Evolutionary conservation across 2,888 invertebrate species (phyloP), one percentile per base, ranked within the genome.

Genomic region (Mystacides longicornis): DNA sequence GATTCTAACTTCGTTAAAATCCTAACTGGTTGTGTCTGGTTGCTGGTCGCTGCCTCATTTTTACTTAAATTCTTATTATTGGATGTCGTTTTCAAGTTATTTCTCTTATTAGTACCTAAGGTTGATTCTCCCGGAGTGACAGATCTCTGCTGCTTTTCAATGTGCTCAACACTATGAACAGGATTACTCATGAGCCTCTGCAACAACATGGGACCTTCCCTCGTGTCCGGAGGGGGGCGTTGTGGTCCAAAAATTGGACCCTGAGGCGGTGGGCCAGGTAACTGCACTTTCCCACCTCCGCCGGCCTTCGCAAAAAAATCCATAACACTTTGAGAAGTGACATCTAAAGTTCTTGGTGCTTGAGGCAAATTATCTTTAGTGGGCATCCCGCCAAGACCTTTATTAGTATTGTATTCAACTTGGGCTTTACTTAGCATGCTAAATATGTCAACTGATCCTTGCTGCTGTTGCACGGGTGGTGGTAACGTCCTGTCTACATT

Each of bases 381-480:
- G 9, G 45, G 19, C 37, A 16, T 14, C 19, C 72, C 63, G 59
- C 66, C 64, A 48, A 69, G 56, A 11, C 74, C 73, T 60, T 76
- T 76, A 63, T 75, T 83, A 48, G 80, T 85, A 68, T 89, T 88
- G 68, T 86, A 91, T 67, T 92, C 90, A 67, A 92, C 87, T 68
- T 93, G 93, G 3, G 94, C 94, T 71, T 89, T 90, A 54, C 87
- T 88, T 59, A 94, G 74, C 89, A 94, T 89, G 66, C 87, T 86
- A 68, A 92, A 88, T 69, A 89, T 88, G 66, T 88, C 87, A 20
- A 86, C 81, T 51, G 78, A 76, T 19, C 72, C 73, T 58, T 75
- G 69, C 61, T 71, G 37, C 21, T 33, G 43, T 11, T 27, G 21
- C 21, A 47, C 42, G 23, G 33, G 31, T 11, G 21, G 22, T 18